phyloP scores from a whole-genome alignment of 2,888 invertebrate genomes.

The Clepsis dumicolana region DNA sequence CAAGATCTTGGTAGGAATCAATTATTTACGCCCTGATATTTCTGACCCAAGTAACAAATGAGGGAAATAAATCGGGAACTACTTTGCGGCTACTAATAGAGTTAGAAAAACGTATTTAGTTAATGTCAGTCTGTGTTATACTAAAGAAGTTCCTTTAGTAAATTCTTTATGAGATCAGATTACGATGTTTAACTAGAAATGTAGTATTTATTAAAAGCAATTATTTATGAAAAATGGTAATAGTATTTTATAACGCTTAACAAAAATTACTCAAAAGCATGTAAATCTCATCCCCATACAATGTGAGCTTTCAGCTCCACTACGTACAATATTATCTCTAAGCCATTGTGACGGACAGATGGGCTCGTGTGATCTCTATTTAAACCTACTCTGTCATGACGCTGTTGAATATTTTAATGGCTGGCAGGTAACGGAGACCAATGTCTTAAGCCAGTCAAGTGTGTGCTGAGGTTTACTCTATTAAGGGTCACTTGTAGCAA shows the following conservation, averaged over 20 bases:
- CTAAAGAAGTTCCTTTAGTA: background rate
- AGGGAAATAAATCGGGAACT: slow-evolving; percentile 25
- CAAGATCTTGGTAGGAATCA: slow-evolving; percentile 18
- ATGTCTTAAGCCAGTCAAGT: background rate
- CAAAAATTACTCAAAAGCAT: background rate
- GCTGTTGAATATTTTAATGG: slow-evolving; percentile 2
- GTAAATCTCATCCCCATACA: too few relatives aligned
- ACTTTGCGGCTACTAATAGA: slow-evolving; percentile 18
- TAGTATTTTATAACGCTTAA: background rate
- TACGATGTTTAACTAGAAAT: background rate
- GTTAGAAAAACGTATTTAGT: slow-evolving; percentile 20
- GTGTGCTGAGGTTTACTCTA: background rate
- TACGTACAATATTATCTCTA: slow-evolving; percentile 33
- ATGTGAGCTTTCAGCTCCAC: slow-evolving; percentile 9
- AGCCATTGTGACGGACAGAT: slow-evolving; percentile 17
- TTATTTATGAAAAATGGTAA: background rate
- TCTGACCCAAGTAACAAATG: slow-evolving; percentile 30
- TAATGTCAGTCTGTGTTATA: background rate
- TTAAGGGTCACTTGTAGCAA: too few relatives aligned
- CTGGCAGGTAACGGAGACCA: background rate
- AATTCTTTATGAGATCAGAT: background rate
- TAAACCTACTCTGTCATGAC: background rate
- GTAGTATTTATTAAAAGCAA: background rate
- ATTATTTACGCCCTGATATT: slow-evolving; percentile 36
- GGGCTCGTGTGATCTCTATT: slow-evolving; percentile 7